phyloP scores from a whole-genome alignment of 1,140 invertebrate species.

The Solenopsis fugax region DNA sequence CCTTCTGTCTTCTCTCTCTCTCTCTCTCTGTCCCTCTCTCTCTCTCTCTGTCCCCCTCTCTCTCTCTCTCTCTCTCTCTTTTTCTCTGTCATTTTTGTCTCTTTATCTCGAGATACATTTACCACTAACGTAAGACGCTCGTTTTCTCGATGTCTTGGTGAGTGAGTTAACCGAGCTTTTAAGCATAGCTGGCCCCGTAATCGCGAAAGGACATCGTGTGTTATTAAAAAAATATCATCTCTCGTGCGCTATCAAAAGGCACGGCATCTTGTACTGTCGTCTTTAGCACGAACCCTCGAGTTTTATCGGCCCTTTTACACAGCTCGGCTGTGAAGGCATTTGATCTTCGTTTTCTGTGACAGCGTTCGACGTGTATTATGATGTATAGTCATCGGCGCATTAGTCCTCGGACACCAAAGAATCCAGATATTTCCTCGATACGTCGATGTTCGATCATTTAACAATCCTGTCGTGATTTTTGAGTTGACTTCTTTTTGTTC shows the following conservation, averaged over 20 bases:
- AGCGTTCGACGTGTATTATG: constrained; percentile 60
- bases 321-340: constrained; percentile 37
- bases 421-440: constrained; percentile 18
- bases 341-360: constrained; percentile 61
- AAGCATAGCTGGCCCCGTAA: constrained; percentile 66
- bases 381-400: constrained; percentile 51
- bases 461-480: not conserved
- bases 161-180: constrained; percentile 73
- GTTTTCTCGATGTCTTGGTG: constrained; percentile 51
- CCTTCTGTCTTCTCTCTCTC: constrained; percentile 24
- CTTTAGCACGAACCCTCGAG: constrained; percentile 8
- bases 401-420: constrained; percentile 25
- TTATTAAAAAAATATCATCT: constrained; percentile 59
- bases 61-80: not conserved
- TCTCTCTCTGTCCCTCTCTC: not conserved
- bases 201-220: constrained; percentile 58
- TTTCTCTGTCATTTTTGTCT: not conserved
- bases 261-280: not conserved
- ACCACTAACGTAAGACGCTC: constrained; percentile 50
- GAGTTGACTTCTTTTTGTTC: not conserved
- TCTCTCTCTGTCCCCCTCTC: not conserved
- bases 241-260: constrained; percentile 15
- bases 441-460: constrained; percentile 34
- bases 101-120: constrained; percentile 45
- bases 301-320: constrained; percentile 46